phyloP scores from a whole-genome alignment of 2,113 vertebrate species.

The Gallinago paraguaiae region DNA sequence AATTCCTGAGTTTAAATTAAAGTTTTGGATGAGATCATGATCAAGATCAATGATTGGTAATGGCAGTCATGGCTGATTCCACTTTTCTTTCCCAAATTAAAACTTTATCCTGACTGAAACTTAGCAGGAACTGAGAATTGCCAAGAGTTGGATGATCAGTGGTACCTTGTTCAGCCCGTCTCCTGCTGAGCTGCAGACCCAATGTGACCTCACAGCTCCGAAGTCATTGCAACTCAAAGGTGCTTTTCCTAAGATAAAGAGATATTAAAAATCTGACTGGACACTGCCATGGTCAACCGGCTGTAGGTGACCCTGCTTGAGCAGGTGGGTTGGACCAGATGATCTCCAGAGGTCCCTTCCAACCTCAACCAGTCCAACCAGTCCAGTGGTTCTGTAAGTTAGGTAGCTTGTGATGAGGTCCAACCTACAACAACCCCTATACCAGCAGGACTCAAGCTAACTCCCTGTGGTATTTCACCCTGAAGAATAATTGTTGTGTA shows the following conservation, averaged over 20 bases:
- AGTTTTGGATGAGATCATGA: not conserved
- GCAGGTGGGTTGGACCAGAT: not conserved
- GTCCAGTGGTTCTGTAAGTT: not conserved
- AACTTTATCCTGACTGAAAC: not conserved
- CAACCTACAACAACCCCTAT: not conserved
- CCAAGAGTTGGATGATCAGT: not conserved
- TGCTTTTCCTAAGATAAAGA: not conserved
- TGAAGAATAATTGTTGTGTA: not conserved
- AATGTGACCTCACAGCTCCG: not conserved
- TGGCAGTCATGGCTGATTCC: not conserved
- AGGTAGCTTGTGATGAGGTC: not conserved
- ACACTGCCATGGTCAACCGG: not conserved
- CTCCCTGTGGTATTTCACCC: not conserved
- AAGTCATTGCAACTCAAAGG: not conserved
- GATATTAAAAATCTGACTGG: not conserved
- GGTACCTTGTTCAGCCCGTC: not conserved
- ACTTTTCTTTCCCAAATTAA: not conserved
- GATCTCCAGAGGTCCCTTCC: not conserved
- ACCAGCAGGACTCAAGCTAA: not conserved
- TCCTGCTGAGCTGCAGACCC: not conserved
- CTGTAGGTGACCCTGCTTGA: not conserved
- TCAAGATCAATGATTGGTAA: not conserved
- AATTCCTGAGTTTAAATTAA: not conserved
- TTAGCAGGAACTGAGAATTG: not conserved
- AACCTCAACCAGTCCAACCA: not conserved